Conservation (phyloP, 2,888 invertebrate species). For the Argynnis bischoffii region DNA sequence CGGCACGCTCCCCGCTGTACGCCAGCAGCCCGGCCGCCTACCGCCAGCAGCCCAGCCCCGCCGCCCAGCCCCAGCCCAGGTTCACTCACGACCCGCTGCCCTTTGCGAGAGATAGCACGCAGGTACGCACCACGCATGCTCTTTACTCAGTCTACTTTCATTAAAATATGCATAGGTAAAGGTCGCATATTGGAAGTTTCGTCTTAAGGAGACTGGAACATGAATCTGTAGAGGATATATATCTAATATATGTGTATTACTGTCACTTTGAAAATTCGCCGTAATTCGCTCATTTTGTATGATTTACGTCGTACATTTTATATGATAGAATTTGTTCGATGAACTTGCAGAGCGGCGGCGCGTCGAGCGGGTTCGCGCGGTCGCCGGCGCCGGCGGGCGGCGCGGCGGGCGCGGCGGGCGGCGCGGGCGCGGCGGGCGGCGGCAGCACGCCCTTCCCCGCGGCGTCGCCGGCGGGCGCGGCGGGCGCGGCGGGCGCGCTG, state of each 20-base stretch:
- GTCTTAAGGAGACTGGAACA: too few species aligned
- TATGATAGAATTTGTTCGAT: too few species aligned
- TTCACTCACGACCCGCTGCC: constrained; percentile 46
- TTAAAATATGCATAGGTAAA: too few species aligned
- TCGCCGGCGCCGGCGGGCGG: constrained; percentile 46
- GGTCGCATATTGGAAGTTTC: too few species aligned
- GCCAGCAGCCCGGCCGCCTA: constrained; percentile 45
- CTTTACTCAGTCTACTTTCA: too few species aligned
- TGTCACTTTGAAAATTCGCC: neutral
- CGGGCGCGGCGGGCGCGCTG: constrained; percentile 53
- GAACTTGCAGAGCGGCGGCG: constrained; percentile 39
- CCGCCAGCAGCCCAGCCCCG: constrained; percentile 57
- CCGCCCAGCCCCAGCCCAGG: constrained; percentile 43
- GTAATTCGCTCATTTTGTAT: too few species aligned
- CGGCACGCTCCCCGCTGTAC: constrained; percentile 59
- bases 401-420: constrained; percentile 60
- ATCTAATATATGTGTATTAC: neutral
- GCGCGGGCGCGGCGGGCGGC: constrained; percentile 46
- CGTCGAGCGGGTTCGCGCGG: constrained; percentile 60
- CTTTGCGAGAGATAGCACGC: constrained; percentile 42
- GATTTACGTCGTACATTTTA: too few species aligned
- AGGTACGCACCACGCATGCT: constrained; percentile 43
- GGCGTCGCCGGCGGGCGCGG: constrained; percentile 57
- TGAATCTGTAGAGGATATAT: neutral
- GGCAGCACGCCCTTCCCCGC: constrained; percentile 59